Conservation (phyloP, 2,797 vertebrate species). For the Urosaurus nigricauda region DNA sequence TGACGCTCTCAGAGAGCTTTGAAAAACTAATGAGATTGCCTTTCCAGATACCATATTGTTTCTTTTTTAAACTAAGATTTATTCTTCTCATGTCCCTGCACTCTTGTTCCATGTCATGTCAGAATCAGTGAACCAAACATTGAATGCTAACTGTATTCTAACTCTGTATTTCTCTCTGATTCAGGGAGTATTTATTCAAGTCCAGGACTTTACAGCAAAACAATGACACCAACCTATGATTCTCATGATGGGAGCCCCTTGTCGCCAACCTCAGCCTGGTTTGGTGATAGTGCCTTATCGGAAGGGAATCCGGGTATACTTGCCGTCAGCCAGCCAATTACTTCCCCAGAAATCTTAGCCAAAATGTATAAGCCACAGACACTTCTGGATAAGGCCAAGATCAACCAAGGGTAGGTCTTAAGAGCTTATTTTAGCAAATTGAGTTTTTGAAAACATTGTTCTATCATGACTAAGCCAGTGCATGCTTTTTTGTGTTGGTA, state of each 20-base stretch:
- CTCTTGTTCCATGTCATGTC: neutral
- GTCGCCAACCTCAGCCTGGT: conserved; percentile 98
- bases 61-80: neutral
- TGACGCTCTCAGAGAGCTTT: neutral
- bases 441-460: neutral
- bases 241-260: conserved; percentile 96
- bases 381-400: conserved; percentile 98
- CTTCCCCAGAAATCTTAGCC: conserved; percentile 93
- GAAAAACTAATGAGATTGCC: neutral
- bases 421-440: conserved; percentile 40
- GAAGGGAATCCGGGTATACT: conserved; percentile 98
- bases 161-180: conserved; percentile 63
- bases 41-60: neutral
- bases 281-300: conserved; percentile 96
- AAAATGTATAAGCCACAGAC: conserved; percentile 98
- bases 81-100: neutral
- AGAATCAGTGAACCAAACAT: conserved; percentile 15
- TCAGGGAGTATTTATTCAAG: conserved; percentile 98
- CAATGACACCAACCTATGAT: conserved; percentile 99
- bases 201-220: conserved; percentile 98
- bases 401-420: conserved; percentile 94
- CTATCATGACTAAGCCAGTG: rapidly evolving
- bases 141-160: conserved; percentile 23
- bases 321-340: conserved; percentile 95
- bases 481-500: conserved; percentile 63